phyloP scores from a whole-genome alignment of 1,140 invertebrate species.

The Amyelois transitella region DNA sequence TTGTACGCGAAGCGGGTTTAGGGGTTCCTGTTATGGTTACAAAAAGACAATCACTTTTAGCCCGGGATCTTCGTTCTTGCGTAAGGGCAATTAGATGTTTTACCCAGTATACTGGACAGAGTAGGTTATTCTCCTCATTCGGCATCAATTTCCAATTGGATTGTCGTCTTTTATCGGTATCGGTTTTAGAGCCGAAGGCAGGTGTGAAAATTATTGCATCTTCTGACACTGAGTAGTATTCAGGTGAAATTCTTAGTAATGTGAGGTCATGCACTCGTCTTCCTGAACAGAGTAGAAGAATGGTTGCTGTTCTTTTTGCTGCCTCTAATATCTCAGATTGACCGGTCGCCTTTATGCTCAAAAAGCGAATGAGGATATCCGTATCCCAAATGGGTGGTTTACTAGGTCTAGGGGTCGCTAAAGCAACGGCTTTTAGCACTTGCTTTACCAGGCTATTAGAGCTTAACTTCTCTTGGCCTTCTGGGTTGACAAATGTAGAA shows the following conservation, averaged over 20 bases:
- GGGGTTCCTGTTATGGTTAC: conserved; percentile 1
- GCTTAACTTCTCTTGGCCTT: background rate
- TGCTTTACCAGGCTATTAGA: conserved; percentile 3
- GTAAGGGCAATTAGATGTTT: conserved; percentile 1
- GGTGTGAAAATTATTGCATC: conserved; percentile 1
- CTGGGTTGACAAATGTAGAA: conserved; percentile 3
- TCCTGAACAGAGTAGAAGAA: conserved; percentile 6
- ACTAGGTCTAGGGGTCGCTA: background rate
- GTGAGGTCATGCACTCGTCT: conserved; percentile 9
- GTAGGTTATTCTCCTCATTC: background rate
- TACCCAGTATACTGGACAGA: background rate
- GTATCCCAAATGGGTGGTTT: background rate
- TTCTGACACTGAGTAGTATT: background rate
- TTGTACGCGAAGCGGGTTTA: conserved; percentile 1
- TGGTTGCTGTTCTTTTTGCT: background rate
- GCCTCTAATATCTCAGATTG: background rate
- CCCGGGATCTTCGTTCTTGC: background rate
- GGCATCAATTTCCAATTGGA: conserved; percentile 2
- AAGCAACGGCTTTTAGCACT: conserved; percentile 3
- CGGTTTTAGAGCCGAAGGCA: conserved; percentile 10
- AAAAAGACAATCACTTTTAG: background rate
- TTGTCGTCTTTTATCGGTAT: background rate
- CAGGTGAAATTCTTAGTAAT: background rate
- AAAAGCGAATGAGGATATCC: background rate
- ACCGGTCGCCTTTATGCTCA: background rate